Base-by-base conservation (phyloP, 2,113 vertebrate species). In the Phalacrocorax brasilianus region DNA sequence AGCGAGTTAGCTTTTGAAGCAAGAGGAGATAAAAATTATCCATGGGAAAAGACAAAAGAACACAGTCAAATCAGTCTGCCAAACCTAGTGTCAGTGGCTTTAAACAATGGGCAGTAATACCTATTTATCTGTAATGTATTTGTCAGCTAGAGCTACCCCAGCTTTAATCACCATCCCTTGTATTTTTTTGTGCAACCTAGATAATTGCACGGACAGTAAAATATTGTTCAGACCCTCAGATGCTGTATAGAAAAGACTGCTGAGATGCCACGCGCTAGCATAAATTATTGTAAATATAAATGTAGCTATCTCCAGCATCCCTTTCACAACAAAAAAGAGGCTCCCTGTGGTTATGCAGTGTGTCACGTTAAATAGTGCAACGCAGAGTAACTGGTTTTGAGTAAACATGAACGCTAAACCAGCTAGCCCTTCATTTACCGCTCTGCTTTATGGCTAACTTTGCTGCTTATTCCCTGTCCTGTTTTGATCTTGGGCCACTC, bases 261-360 rank as follows among this genome's bases (percentile, higher is more conserved):
- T 93, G 96, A 84, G 85, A 92, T 59, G 38, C 38, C 83, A 72
- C 52, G 71, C 23, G 17, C 50, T 80, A 93, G 75, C 93, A 96
- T 89, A 95, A 97, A 97, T 97, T 96, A 63, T 19, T 80, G 24
- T 45, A 91, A 88, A 93, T 95, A 91, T 73, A 96, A 96, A 89
- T 44, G 42, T 85, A 91, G 58, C 81, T 88, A 84, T 74, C n/a
- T 72, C 40, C 40, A 73, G 35, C 28, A 76, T 38, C 35, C 22
- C 5, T 82, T 76, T 44, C n/a, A 44, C 56, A 58, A 42, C 4
- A 65, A 84, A 82, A 61, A 14, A 49, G 42, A 72, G 16, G 23
- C 1, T 89, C 63, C 22, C 14, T 30, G 8, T 20, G 49, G 8
- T 44, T 61, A 16, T 32, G 13, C 40, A 70, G 32, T 28, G 23